A percentile compares a stretch with the other conserved stretches of the same genome.
These are phyloP conservation scores for Eutolmus rufibarbis DNA, from an alignment of 2,888 invertebrate genomes.

Conservation along the genomic window DNA sequence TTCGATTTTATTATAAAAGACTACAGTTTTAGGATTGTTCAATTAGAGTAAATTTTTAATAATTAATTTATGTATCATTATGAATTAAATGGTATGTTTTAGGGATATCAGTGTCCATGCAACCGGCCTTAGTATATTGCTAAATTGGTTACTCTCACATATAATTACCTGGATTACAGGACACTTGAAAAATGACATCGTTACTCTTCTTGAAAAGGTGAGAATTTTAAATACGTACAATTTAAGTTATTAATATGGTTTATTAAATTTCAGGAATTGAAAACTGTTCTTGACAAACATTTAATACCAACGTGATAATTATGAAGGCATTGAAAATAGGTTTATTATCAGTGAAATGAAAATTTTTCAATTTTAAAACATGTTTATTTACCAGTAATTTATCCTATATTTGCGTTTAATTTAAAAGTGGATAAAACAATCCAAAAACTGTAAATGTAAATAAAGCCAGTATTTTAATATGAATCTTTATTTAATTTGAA, in stretches of 20 bases:
- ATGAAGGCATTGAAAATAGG: neutral
- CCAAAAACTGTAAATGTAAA: neutral
- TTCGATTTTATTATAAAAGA: constrained; percentile 17
- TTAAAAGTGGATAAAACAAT: too few relatives aligned
- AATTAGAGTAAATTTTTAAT: constrained; percentile 21
- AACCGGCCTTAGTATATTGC: constrained; percentile 13
- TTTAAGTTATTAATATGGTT: neutral
- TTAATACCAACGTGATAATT: neutral
- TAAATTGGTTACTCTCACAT: constrained; percentile 32
- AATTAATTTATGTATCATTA: neutral
- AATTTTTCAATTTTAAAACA: neutral
- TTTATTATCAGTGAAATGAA: neutral
- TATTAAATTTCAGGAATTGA: neutral
- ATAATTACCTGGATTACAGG: constrained; percentile 30
- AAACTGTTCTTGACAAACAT: neutral
- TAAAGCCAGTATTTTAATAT: neutral
- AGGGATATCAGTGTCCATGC: constrained; percentile 2
- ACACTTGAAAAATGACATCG: constrained; percentile 11
- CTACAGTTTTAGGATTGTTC: neutral
- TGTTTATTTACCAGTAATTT: neutral
- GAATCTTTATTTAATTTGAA: neutral
- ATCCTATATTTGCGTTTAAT: too few relatives aligned
- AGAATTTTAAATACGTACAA: neutral
- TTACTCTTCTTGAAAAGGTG: constrained; percentile 4
- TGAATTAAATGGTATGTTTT: neutral